Evolutionary conservation across 2,113 vertebrate species (phyloP).

Genomic region (Xiphias gladius): DNA sequence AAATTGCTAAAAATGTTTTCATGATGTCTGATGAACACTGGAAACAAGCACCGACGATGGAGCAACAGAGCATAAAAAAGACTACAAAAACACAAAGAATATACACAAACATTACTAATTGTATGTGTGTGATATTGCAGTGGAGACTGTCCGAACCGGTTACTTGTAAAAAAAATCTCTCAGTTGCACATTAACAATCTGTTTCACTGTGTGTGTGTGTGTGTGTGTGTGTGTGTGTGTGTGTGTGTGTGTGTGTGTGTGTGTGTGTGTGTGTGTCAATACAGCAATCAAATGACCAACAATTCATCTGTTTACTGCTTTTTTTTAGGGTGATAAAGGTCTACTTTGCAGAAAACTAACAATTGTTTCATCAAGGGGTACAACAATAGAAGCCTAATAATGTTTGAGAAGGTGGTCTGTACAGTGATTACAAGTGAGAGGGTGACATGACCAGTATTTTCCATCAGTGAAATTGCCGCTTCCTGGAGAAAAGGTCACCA

Average conservation of each 20-base stretch:
- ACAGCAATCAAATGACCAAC: slow-evolving; percentile 31
- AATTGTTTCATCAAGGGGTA: slow-evolving; percentile 16
- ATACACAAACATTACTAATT: background rate
- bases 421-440: slow-evolving; percentile 40
- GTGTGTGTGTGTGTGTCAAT: slow-evolving; percentile 4
- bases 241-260: slow-evolving; percentile 3
- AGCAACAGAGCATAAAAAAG: slow-evolving; percentile 41
- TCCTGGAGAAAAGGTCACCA: slow-evolving; percentile 39
- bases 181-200: background rate
- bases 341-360: slow-evolving; percentile 18
- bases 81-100: slow-evolving; percentile 7
- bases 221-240: slow-evolving; percentile 3
- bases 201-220: slow-evolving; percentile 3
- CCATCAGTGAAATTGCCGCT: slow-evolving; percentile 27
- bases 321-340: slow-evolving; percentile 23
- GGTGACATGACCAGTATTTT: slow-evolving; percentile 24
- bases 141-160: background rate
- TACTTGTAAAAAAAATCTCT: slow-evolving; percentile 14
- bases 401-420: slow-evolving; percentile 38
- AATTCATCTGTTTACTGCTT: slow-evolving; percentile 34
- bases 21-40: slow-evolving; percentile 52
- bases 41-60: slow-evolving; percentile 29
- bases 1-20: slow-evolving; percentile 65
- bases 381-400: slow-evolving; percentile 52
- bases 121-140: background rate